Evolutionary conservation across 2,888 invertebrate genomes (phyloP), one percentile per base, ranked within the genome.

Genomic region (Pyrochroa serraticornis): DNA sequence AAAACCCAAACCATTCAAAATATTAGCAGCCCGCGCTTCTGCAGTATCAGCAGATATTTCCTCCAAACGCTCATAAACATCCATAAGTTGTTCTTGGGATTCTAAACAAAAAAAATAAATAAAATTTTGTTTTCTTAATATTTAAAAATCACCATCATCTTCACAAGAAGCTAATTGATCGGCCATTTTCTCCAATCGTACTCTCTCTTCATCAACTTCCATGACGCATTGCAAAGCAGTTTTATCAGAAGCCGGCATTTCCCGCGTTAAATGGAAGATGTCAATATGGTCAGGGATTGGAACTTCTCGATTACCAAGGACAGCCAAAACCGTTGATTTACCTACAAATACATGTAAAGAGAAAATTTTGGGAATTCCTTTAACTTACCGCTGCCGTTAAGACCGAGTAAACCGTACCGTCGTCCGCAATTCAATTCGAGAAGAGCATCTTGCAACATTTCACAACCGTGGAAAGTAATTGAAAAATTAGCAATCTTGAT

Each of bases 231-330:
- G 84, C 49, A 99, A 82, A 2, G 99, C 99, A 7, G 93, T 88
- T 82, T 98, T 98, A 72, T 96, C 93, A 60, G 95, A 95, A n/a
- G 99, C 97, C 0, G 96, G 92, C 89, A 98, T 97, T 82, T 99
- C 99, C 45, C 98, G 87, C 7, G 94, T 92, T 76, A 99, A 83
- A 79, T 98, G 93, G 82, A 97, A 99, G 72, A 98, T 97, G 82
- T 99, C 99, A 66, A 99, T 93, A 77, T 95, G 93, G 2, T 94
- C 91, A 2, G 97, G 99, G 61, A 99, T 93, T 0, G 97, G 96
- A 33, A 98, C 91, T 82, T 99, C 93, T 43, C 97, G 88, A 63
- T 93, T 91, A 54, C 97, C 97, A 59, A 99, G 82, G 12, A 92
- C 94, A 39, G 97, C 86, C 64, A 99, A 82, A 56, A 99, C 80